Conservation (phyloP, 2,797 vertebrate species). For the Triplophysa yarkandensis region DNA sequence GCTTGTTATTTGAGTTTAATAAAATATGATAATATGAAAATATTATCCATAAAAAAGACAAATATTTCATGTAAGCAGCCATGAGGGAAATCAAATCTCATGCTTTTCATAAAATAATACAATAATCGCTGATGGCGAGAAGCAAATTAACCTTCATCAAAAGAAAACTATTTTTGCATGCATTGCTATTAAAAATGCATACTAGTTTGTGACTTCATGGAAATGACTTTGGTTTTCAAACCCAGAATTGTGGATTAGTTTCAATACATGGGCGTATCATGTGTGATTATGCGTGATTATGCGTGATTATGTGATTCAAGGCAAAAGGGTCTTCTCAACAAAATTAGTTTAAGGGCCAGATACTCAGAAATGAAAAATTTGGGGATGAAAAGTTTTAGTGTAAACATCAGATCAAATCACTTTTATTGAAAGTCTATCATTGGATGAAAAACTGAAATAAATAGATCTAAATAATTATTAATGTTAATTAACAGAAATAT, state of each 20-base stretch:
- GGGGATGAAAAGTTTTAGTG: neutral
- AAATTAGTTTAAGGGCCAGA: neutral
- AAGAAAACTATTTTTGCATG: slow-evolving; percentile 8
- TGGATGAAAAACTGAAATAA: neutral
- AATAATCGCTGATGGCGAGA: slow-evolving; percentile 20
- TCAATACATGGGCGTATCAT: neutral
- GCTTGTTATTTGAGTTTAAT: slow-evolving; percentile 32
- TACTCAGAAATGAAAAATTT: neutral
- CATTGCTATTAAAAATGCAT: neutral
- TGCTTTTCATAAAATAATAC: slow-evolving; percentile 36
- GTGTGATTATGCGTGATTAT: neutral
- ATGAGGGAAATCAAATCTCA: slow-evolving; percentile 31
- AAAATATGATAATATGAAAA: slow-evolving; percentile 25
- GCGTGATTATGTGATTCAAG: neutral
- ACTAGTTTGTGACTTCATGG: neutral
- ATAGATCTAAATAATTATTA: no score
- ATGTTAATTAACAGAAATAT: neutral
- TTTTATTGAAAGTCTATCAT: neutral
- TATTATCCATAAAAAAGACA: slow-evolving; percentile 22
- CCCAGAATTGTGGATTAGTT: neutral
- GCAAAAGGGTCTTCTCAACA: neutral
- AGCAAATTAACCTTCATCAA: slow-evolving; percentile 38
- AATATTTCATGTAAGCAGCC: slow-evolving; percentile 6
- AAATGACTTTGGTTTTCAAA: neutral
- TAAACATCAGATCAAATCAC: neutral